Evolutionary conservation across 2,113 vertebrate species (phyloP), one percentile per base, ranked within the genome.

Genomic region (Regulus satrapa): DNA sequence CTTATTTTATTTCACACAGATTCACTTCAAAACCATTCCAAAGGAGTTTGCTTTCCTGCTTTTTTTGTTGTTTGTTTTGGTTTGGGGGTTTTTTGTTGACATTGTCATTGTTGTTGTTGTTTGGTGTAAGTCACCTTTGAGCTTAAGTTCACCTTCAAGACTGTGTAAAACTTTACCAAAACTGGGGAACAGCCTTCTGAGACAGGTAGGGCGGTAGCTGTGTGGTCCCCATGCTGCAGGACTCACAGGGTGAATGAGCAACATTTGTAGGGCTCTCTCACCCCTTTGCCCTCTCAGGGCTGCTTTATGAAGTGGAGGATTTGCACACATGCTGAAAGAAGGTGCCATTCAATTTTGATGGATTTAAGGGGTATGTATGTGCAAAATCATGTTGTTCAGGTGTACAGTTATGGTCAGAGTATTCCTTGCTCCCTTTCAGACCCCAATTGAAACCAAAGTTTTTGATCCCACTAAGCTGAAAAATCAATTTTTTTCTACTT

Each of bases 281-380:
- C 17, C 48, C 45, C 38, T 62, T 41, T 45, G 14, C 51, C 46
- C 31, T 59, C 31, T 77, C 68, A 71, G 20, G n/a, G 59, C 45
- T 92, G 41, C 41, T 56, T 55, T 58, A 19, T 29, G 31, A 43
- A 69, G n/a, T 7, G 36, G 32, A 51, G 19, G 15, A 14, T 64
- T 78, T 78, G 13, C 54, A 61, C n/a, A 58, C 21, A 16, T 0
- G 0, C 45, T 83, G 45, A 25, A 38, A 93, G 64, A 85, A 69
- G 34, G 16, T 2, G 3, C 18, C 0, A 0, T 86, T 69, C 16
- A 55, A 2, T 43, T 8, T 7, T 13, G 12, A 29, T 41, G 0
- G 1, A 41, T 40, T 75, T 71, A 54, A 64, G 41, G 25, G 14
- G 0, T n/a, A 41, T 43, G 17, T 0, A 0, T 62, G 38, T 63